phyloP scores from a whole-genome alignment of 1,140 invertebrate genomes.

The Epicauta chinensis region DNA sequence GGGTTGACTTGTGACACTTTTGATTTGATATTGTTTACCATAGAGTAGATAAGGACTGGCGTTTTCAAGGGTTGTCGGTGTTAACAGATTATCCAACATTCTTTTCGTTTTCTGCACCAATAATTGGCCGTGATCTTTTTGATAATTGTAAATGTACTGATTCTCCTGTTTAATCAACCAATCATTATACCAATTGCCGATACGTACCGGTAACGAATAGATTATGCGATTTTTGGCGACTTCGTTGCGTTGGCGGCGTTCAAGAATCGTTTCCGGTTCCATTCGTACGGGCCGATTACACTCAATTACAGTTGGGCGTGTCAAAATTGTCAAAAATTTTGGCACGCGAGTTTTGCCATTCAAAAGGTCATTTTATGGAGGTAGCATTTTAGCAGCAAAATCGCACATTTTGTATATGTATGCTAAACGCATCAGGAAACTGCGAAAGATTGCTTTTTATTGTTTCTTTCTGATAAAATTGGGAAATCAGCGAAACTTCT shows the following conservation, averaged over 20 bases:
- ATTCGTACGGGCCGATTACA: too few species aligned
- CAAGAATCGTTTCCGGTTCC: too few species aligned
- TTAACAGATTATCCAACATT: constrained; percentile 36
- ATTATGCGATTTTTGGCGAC: constrained; percentile 33
- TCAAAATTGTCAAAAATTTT: too few species aligned
- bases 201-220: constrained; percentile 29
- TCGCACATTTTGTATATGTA: too few species aligned
- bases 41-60: constrained; percentile 25
- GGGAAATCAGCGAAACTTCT: too few species aligned
- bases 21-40: constrained; percentile 33
- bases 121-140: constrained; percentile 34
- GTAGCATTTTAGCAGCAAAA: too few species aligned
- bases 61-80: constrained; percentile 23
- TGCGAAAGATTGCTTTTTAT: too few species aligned
- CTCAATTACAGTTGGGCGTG: too few species aligned
- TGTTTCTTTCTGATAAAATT: too few species aligned
- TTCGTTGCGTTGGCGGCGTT: not conserved
- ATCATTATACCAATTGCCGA: constrained; percentile 38
- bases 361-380: too few species aligned
- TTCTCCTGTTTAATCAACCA: constrained; percentile 32
- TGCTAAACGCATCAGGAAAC: too few species aligned
- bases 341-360: too few species aligned
- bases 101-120: constrained; percentile 34
- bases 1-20: constrained; percentile 21
- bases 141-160: constrained; percentile 29